Evolutionary conservation across 2,888 invertebrate species (phyloP).

Genomic region (Boloria euphrosyne): DNA sequence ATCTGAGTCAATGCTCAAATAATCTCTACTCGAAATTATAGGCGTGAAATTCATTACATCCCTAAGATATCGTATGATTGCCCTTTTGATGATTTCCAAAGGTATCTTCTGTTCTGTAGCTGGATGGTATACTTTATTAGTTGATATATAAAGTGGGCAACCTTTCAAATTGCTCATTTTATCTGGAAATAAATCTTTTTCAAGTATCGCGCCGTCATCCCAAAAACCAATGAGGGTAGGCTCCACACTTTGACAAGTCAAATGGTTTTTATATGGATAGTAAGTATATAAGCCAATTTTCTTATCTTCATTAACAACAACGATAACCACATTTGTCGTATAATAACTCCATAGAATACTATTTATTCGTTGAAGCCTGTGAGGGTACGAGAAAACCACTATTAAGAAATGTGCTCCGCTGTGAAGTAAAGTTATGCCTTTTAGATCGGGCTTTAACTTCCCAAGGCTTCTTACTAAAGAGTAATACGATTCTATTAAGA

Average conservation of each 20-base stretch:
- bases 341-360: constrained; percentile 58
- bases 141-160: constrained; percentile 66
- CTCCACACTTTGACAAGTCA: constrained; percentile 57
- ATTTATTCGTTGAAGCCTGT: constrained; percentile 54
- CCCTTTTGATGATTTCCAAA: constrained; percentile 59
- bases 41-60: constrained; percentile 65
- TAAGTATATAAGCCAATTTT: constrained; percentile 55
- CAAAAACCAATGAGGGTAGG: constrained; percentile 54
- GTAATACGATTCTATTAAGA: constrained; percentile 55
- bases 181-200: constrained; percentile 52
- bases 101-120: constrained; percentile 57
- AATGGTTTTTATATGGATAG: constrained; percentile 58
- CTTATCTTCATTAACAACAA: constrained; percentile 47
- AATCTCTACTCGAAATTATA: constrained; percentile 57
- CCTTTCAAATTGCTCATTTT: constrained; percentile 64
- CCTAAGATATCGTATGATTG: constrained; percentile 54
- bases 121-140: constrained; percentile 60
- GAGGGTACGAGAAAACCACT: constrained; percentile 49
- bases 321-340: constrained; percentile 55
- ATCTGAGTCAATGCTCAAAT: constrained; percentile 62
- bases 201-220: constrained; percentile 42
- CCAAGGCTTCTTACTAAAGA: constrained; percentile 54
- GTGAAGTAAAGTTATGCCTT: constrained; percentile 57
- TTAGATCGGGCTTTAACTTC: constrained; percentile 58
- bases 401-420: constrained; percentile 58